Percentiles rank a stretch among this genome's conserved stretches.
phyloP scores from a whole-genome alignment of 2,797 vertebrate genomes.

The Prionace glauca region DNA sequence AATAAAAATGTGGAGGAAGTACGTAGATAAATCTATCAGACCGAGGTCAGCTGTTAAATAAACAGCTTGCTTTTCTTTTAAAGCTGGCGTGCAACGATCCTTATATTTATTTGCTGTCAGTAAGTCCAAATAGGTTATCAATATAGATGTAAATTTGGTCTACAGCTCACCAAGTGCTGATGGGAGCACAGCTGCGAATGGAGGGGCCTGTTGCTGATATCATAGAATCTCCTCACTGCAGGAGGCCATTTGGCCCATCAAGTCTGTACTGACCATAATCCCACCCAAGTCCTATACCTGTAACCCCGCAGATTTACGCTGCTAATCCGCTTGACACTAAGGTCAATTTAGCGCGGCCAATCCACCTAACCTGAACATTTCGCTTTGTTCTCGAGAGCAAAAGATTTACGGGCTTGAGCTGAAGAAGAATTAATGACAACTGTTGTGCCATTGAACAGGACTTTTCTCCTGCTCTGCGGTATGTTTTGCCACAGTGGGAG shows the following conservation, averaged over 20 bases:
- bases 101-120: slow-evolving; percentile 22
- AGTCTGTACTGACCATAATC: no score
- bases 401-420: not conserved
- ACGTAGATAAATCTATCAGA: not conserved
- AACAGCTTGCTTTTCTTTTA: not conserved
- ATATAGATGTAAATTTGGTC: slow-evolving; percentile 6
- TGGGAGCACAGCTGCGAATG: not conserved
- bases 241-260: no score
- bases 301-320: no score
- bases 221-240: no score
- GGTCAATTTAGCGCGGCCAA: no score
- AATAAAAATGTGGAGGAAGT: not conserved
- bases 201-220: not conserved
- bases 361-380: no score
- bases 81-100: not conserved
- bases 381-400: not conserved
- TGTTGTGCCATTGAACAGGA: not conserved
- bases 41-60: not conserved
- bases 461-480: no score
- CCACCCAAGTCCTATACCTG: no score
- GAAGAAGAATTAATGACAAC: not conserved
- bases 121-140: not conserved
- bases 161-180: not conserved
- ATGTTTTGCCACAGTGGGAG: no score
- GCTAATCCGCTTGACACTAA: no score